Conservation (phyloP, 2,113 vertebrate genomes). For the Campylorhamphus procurvoides region DNA sequence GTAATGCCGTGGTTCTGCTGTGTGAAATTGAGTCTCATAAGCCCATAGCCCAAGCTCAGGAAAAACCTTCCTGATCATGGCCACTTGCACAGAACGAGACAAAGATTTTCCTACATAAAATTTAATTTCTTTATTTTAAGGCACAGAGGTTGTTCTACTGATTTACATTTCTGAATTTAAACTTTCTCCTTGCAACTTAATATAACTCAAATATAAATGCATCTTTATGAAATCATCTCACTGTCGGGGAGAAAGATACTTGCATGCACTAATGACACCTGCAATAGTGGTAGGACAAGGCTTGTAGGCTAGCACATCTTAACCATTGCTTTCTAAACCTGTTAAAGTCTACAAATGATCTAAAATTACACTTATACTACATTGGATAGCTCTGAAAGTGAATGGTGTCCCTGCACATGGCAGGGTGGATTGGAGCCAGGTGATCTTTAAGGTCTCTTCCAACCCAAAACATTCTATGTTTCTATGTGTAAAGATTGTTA, state of each 20-base stretch:
- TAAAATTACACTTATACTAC: not conserved
- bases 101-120: not conserved
- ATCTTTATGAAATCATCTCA: not conserved
- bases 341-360: not conserved
- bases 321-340: not conserved
- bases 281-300: not conserved
- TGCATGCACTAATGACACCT: not conserved
- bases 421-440: not conserved
- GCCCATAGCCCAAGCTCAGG: not conserved
- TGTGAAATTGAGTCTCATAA: not conserved
- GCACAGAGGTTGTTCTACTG: not conserved
- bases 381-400: not conserved
- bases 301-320: not conserved
- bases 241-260: not conserved
- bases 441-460: not conserved
- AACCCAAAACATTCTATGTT: not conserved
- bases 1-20: not conserved
- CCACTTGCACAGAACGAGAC: rapidly evolving
- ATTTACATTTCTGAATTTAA: not conserved
- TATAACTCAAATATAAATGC: not conserved
- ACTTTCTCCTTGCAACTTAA: not conserved
- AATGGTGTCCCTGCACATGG: not conserved
- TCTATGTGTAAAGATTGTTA: not conserved
- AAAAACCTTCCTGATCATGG: not conserved
- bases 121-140: not conserved